A percentile compares a stretch with the other conserved stretches of the same genome.
These are phyloP conservation scores for Eupeodes luniger DNA, from an alignment of 2,888 invertebrate genomes.

Conservation along the genomic window DNA sequence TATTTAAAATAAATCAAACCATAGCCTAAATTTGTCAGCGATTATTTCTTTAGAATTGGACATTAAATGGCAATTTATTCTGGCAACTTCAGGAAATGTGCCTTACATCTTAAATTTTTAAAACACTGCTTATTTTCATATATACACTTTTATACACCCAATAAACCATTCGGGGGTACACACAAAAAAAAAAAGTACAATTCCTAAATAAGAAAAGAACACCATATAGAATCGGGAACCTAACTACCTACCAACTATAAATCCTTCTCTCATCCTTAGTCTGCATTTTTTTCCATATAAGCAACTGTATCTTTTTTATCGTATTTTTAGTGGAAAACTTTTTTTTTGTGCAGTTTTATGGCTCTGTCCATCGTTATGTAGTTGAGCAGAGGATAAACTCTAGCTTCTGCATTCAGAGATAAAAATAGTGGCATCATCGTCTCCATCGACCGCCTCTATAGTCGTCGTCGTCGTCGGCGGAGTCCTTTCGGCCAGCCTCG, in stretches of 20 bases:
- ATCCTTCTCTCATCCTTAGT: slow-evolving; percentile 3
- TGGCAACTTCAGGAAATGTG: not conserved
- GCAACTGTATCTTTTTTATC: slow-evolving; percentile 26
- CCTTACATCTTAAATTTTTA: slow-evolving; percentile 10
- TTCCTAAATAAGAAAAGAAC: not conserved
- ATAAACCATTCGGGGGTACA: not conserved
- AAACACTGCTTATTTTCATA: not conserved
- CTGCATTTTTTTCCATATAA: not conserved
- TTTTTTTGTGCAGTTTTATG: slow-evolving; percentile 23
- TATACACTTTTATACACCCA: not conserved
- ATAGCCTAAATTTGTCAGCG: not conserved
- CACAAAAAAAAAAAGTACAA: not conserved
- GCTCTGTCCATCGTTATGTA: not conserved
- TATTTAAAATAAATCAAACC: not conserved
- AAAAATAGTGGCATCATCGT: slow-evolving; percentile 4
- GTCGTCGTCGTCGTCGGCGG: not conserved
- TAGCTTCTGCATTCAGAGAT: slow-evolving; percentile 4
- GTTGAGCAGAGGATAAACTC: not conserved
- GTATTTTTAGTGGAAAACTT: slow-evolving; percentile 22
- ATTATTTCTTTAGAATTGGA: not conserved
- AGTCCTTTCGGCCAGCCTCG: not conserved
- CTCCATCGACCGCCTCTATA: too few species aligned
- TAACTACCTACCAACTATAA: not conserved
- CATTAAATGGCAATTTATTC: slow-evolving; percentile 16
- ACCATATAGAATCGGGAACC: not conserved